Conservation (phyloP, 2,888 invertebrate species). For the Zygothrica quintamaculata region DNA sequence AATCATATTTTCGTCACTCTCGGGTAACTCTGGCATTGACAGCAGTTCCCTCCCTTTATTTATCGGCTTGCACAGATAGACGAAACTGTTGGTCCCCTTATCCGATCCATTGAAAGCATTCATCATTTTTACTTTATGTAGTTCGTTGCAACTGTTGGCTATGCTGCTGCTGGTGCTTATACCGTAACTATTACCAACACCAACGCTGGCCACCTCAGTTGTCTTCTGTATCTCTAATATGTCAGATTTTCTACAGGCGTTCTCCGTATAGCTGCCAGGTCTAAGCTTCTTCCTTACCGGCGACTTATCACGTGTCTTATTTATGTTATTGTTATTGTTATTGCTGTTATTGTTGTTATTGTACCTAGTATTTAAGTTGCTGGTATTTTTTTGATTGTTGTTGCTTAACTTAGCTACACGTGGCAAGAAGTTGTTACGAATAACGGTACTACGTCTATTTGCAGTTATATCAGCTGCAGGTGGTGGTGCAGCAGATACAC, state of each 20-base stretch:
- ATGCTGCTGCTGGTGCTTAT: conserved; percentile 16
- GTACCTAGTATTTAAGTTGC: too few relatives aligned
- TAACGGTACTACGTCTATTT: neutral
- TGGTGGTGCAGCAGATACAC: neutral
- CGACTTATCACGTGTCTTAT: conserved; percentile 22
- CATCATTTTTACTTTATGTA: conserved; percentile 28
- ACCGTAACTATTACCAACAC: conserved; percentile 1
- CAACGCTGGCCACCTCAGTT: neutral
- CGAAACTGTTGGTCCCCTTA: conserved; percentile 58
- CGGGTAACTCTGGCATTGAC: conserved; percentile 49
- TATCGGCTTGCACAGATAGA: conserved; percentile 61
- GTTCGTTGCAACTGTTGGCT: conserved; percentile 29
- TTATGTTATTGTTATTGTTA: neutral
- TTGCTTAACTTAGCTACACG: conserved; percentile 41
- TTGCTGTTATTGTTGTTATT: neutral
- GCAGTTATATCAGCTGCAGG: neutral
- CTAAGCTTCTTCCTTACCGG: neutral
- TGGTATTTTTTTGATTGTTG: conserved; percentile 8
- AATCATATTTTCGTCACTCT: conserved; percentile 43
- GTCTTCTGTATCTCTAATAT: neutral
- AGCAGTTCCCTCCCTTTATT: conserved; percentile 57
- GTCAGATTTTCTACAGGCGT: neutral
- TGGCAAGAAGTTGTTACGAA: conserved; percentile 43
- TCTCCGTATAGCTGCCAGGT: neutral
- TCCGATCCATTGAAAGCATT: conserved; percentile 36